Percentiles rank a stretch among this genome's conserved stretches.
phyloP scores from a whole-genome alignment of 2,888 invertebrate genomes.

The Cheilosia vulpina region DNA sequence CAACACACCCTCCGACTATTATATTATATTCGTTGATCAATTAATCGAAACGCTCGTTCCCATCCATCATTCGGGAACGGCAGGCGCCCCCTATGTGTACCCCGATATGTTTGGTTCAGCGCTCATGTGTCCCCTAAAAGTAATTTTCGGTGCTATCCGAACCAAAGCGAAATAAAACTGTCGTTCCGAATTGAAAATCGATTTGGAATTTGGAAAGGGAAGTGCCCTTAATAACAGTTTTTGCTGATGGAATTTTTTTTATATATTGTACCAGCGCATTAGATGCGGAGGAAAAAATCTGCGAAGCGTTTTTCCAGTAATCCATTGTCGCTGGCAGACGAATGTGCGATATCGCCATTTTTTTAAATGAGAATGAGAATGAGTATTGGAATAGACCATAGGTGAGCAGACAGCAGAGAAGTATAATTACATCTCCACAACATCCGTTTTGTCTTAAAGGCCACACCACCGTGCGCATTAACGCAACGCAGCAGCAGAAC shows the following conservation, averaged over 20 bases:
- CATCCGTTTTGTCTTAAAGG: conserved; percentile 4
- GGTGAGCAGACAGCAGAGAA: not conserved
- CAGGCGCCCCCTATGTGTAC: conserved; percentile 43
- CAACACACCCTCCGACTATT: conserved; percentile 25
- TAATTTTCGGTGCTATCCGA: conserved; percentile 35
- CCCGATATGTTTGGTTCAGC: conserved; percentile 5
- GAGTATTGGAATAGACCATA: conserved; percentile 11
- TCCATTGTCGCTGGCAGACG: not conserved
- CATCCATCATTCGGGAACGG: conserved; percentile 25
- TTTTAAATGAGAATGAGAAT: not conserved
- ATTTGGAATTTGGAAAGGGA: conserved; percentile 38
- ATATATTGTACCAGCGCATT: too few relatives aligned
- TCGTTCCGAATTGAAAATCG: conserved; percentile 41
- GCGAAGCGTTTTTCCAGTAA: not conserved
- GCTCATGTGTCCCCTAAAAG: conserved; percentile 24
- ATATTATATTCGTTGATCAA: conserved; percentile 44
- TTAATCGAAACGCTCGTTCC: conserved; percentile 59
- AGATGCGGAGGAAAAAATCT: conserved; percentile 1
- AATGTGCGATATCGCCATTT: conserved; percentile 2
- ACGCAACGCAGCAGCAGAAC: too few relatives aligned
- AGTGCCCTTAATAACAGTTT: conserved; percentile 11
- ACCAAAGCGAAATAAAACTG: conserved; percentile 38
- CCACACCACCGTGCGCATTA: not conserved
- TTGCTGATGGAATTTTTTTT: not conserved
- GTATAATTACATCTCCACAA: conserved; percentile 17